Conservation (phyloP, 2,888 invertebrate genomes). For the Prenolepis imparis region DNA sequence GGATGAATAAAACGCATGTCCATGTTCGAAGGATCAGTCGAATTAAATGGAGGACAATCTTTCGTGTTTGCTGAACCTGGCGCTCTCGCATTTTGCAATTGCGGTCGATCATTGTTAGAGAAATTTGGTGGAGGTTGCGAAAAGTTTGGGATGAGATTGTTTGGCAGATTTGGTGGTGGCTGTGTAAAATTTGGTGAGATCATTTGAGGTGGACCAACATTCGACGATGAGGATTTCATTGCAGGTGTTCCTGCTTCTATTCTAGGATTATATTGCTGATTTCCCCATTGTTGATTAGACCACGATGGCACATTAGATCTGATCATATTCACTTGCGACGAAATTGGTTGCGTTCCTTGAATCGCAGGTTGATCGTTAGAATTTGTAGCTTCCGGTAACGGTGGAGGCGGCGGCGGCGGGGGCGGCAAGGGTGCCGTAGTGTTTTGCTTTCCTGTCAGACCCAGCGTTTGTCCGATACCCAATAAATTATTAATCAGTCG, state of each 20-base stretch:
- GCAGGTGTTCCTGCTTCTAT: slow-evolving; percentile 69
- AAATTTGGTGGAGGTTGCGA: slow-evolving; percentile 77
- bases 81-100: slow-evolving; percentile 47
- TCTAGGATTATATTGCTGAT: slow-evolving; percentile 79
- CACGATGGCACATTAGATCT: slow-evolving; percentile 73
- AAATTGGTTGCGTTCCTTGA: slow-evolving; percentile 24
- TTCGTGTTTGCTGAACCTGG: slow-evolving; percentile 47
- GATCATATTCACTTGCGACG: slow-evolving; percentile 10
- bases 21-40: slow-evolving; percentile 48
- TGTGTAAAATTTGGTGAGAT: slow-evolving; percentile 77
- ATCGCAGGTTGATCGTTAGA: slow-evolving; percentile 49
- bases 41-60: slow-evolving; percentile 59
- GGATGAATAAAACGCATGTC: slow-evolving; percentile 63
- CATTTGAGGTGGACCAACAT: slow-evolving; percentile 61
- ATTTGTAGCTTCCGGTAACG: slow-evolving; percentile 58
- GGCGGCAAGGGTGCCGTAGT: slow-evolving; percentile 63
- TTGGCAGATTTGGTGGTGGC: slow-evolving; percentile 75
- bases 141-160: slow-evolving; percentile 71
- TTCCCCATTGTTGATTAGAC: slow-evolving; percentile 82
- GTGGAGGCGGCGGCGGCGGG: slow-evolving; percentile 62
- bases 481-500: slow-evolving; percentile 84
- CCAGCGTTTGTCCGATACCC: slow-evolving; percentile 84
- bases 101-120: slow-evolving; percentile 52
- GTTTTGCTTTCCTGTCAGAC: slow-evolving; percentile 81
- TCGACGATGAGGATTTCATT: slow-evolving; percentile 65